Percentiles rank a stretch among this genome's conserved stretches.
Conservation (phyloP, 2,888 invertebrate genomes). For the Catocala sponsa region DNA sequence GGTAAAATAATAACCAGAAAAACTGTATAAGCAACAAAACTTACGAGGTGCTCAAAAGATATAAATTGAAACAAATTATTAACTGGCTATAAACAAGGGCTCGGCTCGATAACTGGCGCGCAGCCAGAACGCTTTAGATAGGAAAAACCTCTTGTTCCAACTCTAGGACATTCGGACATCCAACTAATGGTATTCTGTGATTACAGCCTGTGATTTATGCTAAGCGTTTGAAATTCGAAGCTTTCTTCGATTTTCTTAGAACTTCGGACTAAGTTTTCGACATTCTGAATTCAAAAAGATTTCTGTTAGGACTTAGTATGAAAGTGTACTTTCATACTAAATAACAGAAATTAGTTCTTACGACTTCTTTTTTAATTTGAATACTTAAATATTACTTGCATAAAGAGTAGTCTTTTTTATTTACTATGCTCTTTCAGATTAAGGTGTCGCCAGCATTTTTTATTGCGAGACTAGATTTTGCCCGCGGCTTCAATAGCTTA, state of each 20-base stretch:
- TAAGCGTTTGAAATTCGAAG: slow-evolving; percentile 45
- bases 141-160: slow-evolving; percentile 66
- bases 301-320: background rate
- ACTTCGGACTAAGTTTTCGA: slow-evolving; percentile 29
- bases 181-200: slow-evolving; percentile 69
- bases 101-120: slow-evolving; percentile 74
- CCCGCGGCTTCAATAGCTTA: too few relatives aligned
- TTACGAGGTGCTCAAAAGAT: slow-evolving; percentile 41
- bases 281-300: background rate
- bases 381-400: too few relatives aligned
- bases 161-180: slow-evolving; percentile 67
- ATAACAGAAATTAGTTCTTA: too few relatives aligned
- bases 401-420: too few relatives aligned
- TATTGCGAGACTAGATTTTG: too few relatives aligned
- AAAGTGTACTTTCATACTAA: background rate
- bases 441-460: too few relatives aligned
- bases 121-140: slow-evolving; percentile 79
- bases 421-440: too few relatives aligned
- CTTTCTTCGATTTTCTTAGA: slow-evolving; percentile 39
- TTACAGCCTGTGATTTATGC: slow-evolving; percentile 60
- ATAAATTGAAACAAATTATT: slow-evolving; percentile 83
- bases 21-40: slow-evolving; percentile 34
- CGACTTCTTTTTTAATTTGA: too few relatives aligned
- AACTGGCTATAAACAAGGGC: slow-evolving; percentile 81
- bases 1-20: slow-evolving; percentile 21